Percentiles rank a stretch among this genome's conserved stretches.
Conservation (phyloP, 1,140 invertebrate species). For the Thaumatotibia leucotreta region DNA sequence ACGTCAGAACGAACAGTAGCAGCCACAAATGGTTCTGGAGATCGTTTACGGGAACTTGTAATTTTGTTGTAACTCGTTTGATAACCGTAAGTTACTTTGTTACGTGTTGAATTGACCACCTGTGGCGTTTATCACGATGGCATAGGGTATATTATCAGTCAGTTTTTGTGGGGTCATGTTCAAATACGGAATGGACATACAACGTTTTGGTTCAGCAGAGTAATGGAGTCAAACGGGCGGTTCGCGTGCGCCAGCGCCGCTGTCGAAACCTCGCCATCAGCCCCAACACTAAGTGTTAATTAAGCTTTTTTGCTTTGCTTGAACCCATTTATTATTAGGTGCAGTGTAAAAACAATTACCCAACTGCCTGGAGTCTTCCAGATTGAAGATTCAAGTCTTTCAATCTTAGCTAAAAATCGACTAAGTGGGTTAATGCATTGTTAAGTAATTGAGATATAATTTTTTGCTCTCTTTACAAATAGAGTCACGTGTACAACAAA, state of each 20-base stretch:
- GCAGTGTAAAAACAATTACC: background rate
- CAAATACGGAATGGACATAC: background rate
- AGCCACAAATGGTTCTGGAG: background rate
- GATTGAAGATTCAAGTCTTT: too few species aligned
- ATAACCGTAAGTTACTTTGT: background rate
- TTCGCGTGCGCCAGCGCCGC: conserved; percentile 31
- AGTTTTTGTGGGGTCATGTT: background rate
- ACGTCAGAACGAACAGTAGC: background rate
- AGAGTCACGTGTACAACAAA: too few species aligned
- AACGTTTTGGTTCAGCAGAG: background rate
- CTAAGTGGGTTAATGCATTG: too few species aligned
- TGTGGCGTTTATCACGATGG: background rate
- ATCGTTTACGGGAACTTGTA: background rate
- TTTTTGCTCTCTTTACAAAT: too few species aligned
- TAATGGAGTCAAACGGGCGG: conserved; percentile 26
- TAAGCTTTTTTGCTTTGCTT: conserved; percentile 7
- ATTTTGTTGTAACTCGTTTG: background rate
- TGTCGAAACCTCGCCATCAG: conserved; percentile 1
- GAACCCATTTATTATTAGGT: conserved; percentile 5
- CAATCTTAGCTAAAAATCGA: too few species aligned
- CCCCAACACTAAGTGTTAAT: background rate
- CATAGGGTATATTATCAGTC: background rate
- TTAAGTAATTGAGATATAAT: too few species aligned
- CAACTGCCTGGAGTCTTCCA: too few species aligned
- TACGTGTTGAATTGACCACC: background rate